A percentile compares a stretch with the other conserved stretches of the same genome.
Evolutionary conservation across 2,888 invertebrate genomes (phyloP).

Genomic region (Lithophane semibrunnea): DNA sequence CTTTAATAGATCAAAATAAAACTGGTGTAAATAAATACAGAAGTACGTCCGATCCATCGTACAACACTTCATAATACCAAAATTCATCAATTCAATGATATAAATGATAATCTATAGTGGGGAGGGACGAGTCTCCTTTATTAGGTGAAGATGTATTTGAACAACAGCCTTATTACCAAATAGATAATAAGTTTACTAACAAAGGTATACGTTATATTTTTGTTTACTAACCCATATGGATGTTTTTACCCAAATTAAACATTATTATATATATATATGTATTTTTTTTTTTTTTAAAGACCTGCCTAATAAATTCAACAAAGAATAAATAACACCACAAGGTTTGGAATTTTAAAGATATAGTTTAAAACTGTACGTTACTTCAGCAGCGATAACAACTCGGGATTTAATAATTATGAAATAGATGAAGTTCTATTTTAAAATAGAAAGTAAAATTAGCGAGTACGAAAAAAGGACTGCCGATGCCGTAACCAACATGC

Average conservation of each 20-base stretch:
- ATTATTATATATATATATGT: no score
- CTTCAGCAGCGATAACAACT: not conserved
- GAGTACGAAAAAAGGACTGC: constrained; percentile 30
- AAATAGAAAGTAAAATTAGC: constrained; percentile 26
- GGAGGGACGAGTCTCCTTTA: no score
- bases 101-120: no score
- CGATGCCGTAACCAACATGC: constrained; percentile 33
- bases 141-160: no score
- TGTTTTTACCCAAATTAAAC: no score
- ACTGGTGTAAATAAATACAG: not conserved
- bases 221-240: no score
- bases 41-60: not conserved
- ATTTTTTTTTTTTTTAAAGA: no score
- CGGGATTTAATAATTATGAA: not conserved
- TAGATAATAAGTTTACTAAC: no score
- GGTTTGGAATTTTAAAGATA: no score
- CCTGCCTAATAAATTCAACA: not conserved
- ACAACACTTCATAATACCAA: not conserved
- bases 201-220: no score
- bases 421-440: constrained; percentile 5
- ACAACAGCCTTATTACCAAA: no score
- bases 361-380: not conserved
- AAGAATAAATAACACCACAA: not conserved
- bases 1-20: not conserved
- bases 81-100: not conserved